phyloP scores from a whole-genome alignment of 2,888 invertebrate species.

The Ametastegia equiseti region DNA sequence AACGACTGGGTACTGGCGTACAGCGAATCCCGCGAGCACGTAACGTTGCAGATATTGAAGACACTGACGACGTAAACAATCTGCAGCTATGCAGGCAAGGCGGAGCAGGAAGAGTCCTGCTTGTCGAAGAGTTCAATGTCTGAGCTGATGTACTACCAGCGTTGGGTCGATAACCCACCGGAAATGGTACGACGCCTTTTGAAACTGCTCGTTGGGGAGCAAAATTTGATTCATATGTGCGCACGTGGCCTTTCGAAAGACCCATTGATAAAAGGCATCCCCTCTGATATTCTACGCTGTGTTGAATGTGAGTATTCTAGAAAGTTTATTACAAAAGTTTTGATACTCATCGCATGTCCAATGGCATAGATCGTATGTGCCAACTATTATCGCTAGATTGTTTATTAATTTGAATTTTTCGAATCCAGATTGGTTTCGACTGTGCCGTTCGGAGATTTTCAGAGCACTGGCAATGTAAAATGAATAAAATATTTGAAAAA shows the following conservation, averaged over 20 bases:
- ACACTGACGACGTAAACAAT: not conserved
- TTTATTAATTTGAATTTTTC: no score
- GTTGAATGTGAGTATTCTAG: not conserved
- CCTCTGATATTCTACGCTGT: not conserved
- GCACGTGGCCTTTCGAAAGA: not conserved
- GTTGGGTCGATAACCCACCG: conserved; percentile 1
- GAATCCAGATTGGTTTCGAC: no score
- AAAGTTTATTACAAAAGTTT: not conserved
- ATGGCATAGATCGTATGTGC: no score
- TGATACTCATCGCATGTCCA: no score
- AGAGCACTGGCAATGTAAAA: no score
- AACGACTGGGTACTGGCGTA: not conserved
- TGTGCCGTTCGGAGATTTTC: no score
- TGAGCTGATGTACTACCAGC: not conserved
- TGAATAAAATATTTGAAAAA: no score
- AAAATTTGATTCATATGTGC: conserved; percentile 9
- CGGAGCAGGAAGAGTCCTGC: conserved; percentile 13
- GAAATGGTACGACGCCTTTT: conserved; percentile 18
- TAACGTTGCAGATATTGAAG: not conserved
- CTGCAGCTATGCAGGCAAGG: conserved; percentile 20
- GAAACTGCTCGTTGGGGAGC: not conserved
- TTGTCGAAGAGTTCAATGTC: not conserved
- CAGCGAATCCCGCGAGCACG: not conserved
- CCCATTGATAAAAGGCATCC: not conserved
- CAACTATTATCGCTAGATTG: no score